Evolutionary conservation across 2,797 vertebrate genomes (phyloP).

Genomic region (Lagodon rhomboides): DNA sequence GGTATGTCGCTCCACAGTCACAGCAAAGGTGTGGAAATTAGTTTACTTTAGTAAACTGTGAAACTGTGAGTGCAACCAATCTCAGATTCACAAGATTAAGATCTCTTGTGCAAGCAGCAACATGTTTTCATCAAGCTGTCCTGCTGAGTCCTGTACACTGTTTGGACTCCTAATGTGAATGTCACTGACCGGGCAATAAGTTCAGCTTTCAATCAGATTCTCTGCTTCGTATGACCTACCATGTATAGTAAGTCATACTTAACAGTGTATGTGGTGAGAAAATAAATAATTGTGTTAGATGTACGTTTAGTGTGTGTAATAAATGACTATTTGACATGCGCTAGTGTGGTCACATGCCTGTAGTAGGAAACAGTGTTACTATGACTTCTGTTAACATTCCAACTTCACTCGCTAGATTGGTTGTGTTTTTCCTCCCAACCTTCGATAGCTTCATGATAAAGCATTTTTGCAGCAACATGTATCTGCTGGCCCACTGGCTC

Average conservation of each 20-base stretch:
- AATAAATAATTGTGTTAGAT: background rate
- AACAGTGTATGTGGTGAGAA: background rate
- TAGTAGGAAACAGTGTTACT: background rate
- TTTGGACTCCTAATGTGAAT: background rate
- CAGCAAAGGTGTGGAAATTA: background rate
- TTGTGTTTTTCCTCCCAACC: background rate
- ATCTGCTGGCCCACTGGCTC: background rate
- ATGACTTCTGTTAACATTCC: background rate
- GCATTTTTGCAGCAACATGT: background rate
- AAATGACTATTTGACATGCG: background rate
- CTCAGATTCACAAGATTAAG: background rate
- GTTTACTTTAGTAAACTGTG: background rate
- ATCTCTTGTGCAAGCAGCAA: background rate
- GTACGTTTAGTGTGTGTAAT: background rate
- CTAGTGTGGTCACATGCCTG: background rate
- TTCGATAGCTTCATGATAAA: background rate
- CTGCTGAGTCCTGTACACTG: background rate
- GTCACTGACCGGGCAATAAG: background rate
- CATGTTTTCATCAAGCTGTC: background rate
- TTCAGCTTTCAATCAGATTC: background rate
- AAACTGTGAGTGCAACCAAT: background rate
- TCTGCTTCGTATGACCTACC: background rate
- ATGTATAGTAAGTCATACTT: background rate
- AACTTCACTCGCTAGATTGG: background rate
- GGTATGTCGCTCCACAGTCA: background rate